Evolutionary conservation across 1,140 invertebrate genomes (phyloP).

Genomic region (Drosophila jambulina): DNA sequence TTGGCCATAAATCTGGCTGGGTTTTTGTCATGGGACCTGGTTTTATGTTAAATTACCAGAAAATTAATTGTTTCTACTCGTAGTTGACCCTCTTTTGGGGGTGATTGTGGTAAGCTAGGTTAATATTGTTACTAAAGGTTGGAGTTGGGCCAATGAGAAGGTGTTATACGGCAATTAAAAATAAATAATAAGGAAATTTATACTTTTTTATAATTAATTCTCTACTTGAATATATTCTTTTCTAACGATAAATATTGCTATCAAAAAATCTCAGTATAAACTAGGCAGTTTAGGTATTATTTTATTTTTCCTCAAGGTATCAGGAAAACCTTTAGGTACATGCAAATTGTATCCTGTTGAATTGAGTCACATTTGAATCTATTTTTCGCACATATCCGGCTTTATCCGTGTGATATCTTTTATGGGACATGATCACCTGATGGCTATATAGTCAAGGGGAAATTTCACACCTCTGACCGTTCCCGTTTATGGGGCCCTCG

Average conservation of each 20-base stretch:
- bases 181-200: neutral
- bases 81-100: slow-evolving; percentile 11
- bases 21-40: slow-evolving; percentile 26
- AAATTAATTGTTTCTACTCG: slow-evolving; percentile 37
- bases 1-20: slow-evolving; percentile 16
- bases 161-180: neutral
- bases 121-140: neutral
- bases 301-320: neutral
- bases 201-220: neutral
- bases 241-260: too few species aligned
- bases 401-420: slow-evolving; percentile 5
- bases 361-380: neutral
- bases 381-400: neutral
- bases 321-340: neutral
- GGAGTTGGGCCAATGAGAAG: neutral
- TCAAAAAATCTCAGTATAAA: neutral
- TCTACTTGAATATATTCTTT: too few species aligned
- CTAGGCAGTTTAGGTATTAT: fast-evolving
- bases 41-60: slow-evolving; percentile 43
- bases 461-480: slow-evolving; percentile 1
- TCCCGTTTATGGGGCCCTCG: slow-evolving; percentile 13
- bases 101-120: slow-evolving; percentile 6
- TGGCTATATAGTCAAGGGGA: neutral
- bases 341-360: neutral
- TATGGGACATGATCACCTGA: slow-evolving; percentile 31